These are phyloP conservation scores for Gracilinanus agilis DNA, from an alignment of 2,113 vertebrate species.

Conservation along the genomic window DNA sequence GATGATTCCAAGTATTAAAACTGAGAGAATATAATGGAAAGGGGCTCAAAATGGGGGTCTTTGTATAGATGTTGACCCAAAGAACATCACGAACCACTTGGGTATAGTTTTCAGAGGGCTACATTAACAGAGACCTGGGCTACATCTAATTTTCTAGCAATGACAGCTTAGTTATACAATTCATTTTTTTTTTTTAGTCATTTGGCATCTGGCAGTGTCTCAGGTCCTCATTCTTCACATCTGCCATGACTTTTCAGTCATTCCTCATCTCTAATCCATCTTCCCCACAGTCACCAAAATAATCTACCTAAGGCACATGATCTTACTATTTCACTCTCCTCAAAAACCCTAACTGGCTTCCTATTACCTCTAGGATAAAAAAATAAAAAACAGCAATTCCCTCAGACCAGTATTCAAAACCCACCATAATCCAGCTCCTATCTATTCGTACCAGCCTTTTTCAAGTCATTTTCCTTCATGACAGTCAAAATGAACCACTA, in stretches of 20 bases:
- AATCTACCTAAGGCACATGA: neutral
- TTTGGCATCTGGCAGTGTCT: neutral
- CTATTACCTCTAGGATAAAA: conserved; percentile 5
- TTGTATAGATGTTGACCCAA: neutral
- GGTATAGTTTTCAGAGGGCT: neutral
- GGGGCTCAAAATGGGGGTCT: neutral
- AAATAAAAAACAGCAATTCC: neutral
- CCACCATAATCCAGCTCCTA: neutral
- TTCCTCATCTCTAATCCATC: neutral
- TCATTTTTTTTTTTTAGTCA: neutral
- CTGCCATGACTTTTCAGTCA: neutral
- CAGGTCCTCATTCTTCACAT: neutral
- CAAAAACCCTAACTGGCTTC: neutral
- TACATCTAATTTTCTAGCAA: neutral
- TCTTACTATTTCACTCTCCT: neutral
- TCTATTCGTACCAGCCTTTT: neutral
- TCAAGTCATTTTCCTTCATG: neutral
- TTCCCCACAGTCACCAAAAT: neutral
- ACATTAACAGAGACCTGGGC: neutral
- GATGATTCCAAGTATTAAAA: neutral
- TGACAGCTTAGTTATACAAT: neutral
- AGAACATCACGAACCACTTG: neutral
- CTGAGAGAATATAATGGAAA: neutral
- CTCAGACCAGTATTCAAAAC: neutral
- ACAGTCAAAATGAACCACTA: neutral